These are phyloP conservation scores for Dysmachus trigonus DNA, from an alignment of 2,888 invertebrate species.

Conservation along the genomic window DNA sequence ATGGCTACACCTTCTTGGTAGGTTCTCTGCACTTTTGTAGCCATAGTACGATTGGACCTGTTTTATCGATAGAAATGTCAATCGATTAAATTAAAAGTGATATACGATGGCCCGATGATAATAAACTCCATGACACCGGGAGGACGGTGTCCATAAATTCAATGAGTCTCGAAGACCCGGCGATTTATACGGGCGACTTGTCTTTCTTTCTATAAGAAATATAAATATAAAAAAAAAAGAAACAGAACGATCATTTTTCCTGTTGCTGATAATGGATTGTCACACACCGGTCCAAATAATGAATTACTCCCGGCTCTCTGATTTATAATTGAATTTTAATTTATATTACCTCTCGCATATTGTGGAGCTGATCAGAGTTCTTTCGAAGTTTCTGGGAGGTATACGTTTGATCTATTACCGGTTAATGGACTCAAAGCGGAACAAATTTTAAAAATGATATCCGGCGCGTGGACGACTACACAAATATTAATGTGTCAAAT, in stretches of 20 bases:
- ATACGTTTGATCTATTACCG: background rate
- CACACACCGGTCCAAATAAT: background rate
- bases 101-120: constrained; percentile 10
- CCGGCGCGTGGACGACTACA: background rate
- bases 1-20: background rate
- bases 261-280: background rate
- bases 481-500: background rate
- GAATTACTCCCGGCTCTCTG: background rate
- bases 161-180: background rate
- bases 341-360: background rate
- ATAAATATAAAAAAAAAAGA: background rate
- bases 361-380: background rate
- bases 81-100: constrained; percentile 28
- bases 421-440: background rate
- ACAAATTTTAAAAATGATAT: background rate
- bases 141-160: constrained; percentile 17
- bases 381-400: background rate
- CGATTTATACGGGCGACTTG: background rate
- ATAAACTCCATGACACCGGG: background rate
- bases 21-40: background rate
- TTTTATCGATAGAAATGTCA: constrained; percentile 24
- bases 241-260: constrained; percentile 1
- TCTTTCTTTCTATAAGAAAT: background rate
- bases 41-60: constrained; percentile 17
- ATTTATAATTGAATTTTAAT: background rate